Percentiles rank a stretch among this genome's conserved stretches.
These are phyloP conservation scores for Onthophagus sagittarius DNA, from an alignment of 2,888 invertebrate genomes.

Conservation along the genomic window DNA sequence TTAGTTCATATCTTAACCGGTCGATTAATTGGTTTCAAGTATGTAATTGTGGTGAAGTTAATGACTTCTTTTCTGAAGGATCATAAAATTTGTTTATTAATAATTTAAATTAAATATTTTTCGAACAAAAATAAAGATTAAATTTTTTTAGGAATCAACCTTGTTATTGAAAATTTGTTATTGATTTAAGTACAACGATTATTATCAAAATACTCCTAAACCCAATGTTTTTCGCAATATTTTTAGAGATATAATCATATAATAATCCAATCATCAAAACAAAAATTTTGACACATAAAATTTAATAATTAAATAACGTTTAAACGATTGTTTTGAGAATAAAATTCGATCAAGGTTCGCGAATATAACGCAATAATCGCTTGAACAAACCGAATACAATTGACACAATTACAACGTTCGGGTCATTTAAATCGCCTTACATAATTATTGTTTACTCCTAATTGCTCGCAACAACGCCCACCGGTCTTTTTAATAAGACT, in stretches of 20 bases:
- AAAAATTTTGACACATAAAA: too few relatives aligned
- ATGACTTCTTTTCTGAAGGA: too few relatives aligned
- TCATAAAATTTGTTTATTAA: too few relatives aligned
- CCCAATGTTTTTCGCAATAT: too few relatives aligned
- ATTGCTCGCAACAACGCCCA: neutral
- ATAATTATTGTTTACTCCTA: neutral
- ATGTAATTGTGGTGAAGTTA: neutral
- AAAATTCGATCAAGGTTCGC: neutral
- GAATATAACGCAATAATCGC: neutral
- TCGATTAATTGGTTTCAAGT: neutral
- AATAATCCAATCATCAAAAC: too few relatives aligned
- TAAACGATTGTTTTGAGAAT: neutral
- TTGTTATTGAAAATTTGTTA: too few relatives aligned
- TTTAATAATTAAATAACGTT: neutral
- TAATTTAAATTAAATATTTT: too few relatives aligned
- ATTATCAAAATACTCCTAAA: too few relatives aligned
- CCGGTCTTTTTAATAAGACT: neutral
- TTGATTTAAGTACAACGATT: too few relatives aligned
- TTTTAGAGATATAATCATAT: too few relatives aligned
- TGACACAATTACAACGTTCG: neutral
- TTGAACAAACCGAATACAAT: neutral
- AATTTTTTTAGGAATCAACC: too few relatives aligned
- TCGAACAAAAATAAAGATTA: too few relatives aligned
- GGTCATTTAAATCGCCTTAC: neutral
- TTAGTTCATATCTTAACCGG: neutral